Evolutionary conservation across 92 coral and sea anemone species (phyloP).

Genomic region (Phenganax marumi): DNA sequence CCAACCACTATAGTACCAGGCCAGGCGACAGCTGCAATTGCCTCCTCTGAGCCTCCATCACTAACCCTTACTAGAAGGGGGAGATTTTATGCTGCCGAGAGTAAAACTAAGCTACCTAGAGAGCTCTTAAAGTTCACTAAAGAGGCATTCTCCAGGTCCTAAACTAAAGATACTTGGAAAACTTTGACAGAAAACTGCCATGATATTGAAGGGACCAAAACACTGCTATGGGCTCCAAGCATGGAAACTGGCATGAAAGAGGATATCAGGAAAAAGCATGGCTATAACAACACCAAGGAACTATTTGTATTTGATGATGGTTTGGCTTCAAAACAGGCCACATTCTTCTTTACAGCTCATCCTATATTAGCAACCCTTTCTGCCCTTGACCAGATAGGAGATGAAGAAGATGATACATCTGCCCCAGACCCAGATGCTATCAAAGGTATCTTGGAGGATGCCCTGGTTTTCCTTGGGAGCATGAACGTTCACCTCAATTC

Average conservation of each 20-base stretch:
- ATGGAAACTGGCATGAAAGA: constrained; percentile 63
- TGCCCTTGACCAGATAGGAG: neutral
- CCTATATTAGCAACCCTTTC: constrained; percentile 34
- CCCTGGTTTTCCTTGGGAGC: neutral
- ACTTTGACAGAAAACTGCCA: constrained; percentile 45
- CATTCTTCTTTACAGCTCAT: constrained; percentile 44
- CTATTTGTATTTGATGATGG: constrained; percentile 54
- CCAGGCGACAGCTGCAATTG: no score
- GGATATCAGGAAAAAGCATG: constrained; percentile 54
- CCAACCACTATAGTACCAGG: no score
- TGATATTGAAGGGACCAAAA: constrained; percentile 48
- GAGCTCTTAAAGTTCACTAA: constrained; percentile 48
- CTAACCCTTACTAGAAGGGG: no score
- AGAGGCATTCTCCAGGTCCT: constrained; percentile 51
- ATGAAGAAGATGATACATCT: constrained; percentile 21
- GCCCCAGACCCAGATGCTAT: neutral
- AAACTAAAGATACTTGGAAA: constrained; percentile 49
- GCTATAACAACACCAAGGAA: constrained; percentile 51
- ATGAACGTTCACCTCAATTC: neutral
- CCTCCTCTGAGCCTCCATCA: no score
- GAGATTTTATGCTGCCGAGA: no score
- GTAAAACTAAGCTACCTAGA: no score
- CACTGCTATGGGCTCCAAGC: constrained; percentile 41
- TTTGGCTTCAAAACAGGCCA: constrained; percentile 52
- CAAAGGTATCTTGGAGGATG: constrained; percentile 9